phyloP scores from a whole-genome alignment of 92 coral and sea anemone genomes.

The Bergia sp. region DNA sequence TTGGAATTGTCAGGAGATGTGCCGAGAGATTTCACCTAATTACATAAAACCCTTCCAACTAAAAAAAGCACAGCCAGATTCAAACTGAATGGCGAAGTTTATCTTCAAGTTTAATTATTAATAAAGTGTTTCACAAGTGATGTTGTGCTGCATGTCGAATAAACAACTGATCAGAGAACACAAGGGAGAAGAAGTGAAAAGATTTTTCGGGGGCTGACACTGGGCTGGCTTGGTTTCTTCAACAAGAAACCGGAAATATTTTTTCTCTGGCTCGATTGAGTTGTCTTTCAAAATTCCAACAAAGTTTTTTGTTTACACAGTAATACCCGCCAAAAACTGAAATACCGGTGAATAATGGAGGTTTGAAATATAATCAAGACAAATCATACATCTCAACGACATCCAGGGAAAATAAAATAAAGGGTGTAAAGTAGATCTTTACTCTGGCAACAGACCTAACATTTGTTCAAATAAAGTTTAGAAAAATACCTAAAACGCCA shows the following conservation, averaged over 20 bases:
- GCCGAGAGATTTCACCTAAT: not conserved
- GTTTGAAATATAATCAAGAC: too few relatives aligned
- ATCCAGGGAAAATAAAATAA: too few relatives aligned
- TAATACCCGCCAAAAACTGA: too few relatives aligned
- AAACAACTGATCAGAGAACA: not conserved
- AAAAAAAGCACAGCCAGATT: not conserved
- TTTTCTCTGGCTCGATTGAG: not conserved
- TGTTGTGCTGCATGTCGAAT: not conserved
- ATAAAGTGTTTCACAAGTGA: not conserved
- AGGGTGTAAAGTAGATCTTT: too few relatives aligned
- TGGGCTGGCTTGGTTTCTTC: not conserved
- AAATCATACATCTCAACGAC: too few relatives aligned
- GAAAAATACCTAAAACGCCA: too few relatives aligned
- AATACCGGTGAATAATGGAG: too few relatives aligned
- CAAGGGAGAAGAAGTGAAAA: not conserved
- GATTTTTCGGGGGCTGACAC: not conserved
- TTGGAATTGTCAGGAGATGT: not conserved
- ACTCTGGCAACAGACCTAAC: too few relatives aligned
- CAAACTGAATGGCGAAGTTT: not conserved
- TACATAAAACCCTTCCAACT: not conserved
- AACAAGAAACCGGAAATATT: not conserved
- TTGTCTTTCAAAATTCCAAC: too few relatives aligned
- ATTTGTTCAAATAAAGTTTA: too few relatives aligned
- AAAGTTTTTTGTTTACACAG: too few relatives aligned
- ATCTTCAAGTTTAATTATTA: not conserved